phyloP scores from a whole-genome alignment of 2,797 vertebrate genomes.

The Ambastaia sidthimunki region DNA sequence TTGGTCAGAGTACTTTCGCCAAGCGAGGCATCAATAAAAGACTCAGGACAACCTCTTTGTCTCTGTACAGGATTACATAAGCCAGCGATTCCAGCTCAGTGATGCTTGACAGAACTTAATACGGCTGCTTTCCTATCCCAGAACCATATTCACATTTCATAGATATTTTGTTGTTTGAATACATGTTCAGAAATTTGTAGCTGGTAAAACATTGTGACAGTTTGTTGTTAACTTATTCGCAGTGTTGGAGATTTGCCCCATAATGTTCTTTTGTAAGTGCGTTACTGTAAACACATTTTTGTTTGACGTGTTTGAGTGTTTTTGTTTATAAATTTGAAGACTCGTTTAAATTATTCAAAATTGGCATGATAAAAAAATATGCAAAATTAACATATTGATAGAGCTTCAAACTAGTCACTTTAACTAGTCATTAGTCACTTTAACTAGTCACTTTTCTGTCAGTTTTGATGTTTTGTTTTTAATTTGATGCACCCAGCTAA shows the following conservation, averaged over 20 bases:
- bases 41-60: conserved; percentile 54
- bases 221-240: no score
- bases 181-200: neutral
- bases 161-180: neutral
- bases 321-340: neutral
- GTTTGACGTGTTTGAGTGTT: neutral
- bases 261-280: no score
- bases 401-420: no score
- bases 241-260: no score
- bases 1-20: conserved; percentile 54
- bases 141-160: neutral
- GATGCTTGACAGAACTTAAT: conserved; percentile 41
- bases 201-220: neutral
- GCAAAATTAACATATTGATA: no score
- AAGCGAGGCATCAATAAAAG: conserved; percentile 55
- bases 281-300: neutral
- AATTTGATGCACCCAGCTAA: neutral
- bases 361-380: no score
- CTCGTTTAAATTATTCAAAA: neutral
- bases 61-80: conserved; percentile 59
- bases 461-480: no score
- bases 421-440: no score
- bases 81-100: conserved; percentile 36
- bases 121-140: conserved; percentile 27
- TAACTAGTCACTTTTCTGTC: no score